Base-by-base conservation (phyloP, 2,797 vertebrate genomes). In the Peromyscus eremicus region DNA sequence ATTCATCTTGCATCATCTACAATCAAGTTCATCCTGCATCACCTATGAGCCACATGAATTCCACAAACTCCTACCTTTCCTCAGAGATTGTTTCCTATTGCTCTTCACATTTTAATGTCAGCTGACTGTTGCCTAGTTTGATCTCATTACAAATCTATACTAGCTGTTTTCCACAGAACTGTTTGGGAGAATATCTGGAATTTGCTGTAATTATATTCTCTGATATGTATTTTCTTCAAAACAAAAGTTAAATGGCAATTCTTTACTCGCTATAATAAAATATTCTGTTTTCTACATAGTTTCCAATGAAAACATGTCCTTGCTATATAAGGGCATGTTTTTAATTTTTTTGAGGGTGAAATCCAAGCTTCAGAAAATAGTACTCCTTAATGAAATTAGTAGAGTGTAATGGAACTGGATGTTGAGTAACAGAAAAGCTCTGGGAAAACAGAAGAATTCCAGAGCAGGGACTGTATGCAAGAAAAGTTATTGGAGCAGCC, bases 41-140 rank as follows among this genome's bases (percentile, higher is more conserved):
- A 79, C 55, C 13, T 46, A 75, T 73, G 85, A 96, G 92, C 94
- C 16, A 73, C 46, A 52, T 93, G 94, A 91, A 88, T 83, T 91
- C 46, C 60, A 95, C 64, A 55, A 81, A 77, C 60, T 68, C 37
- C 62, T 12, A 66, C 27, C 27, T 66, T 55, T 89, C 66, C 91
- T 91, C 75, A 89, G 85, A 79, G 52, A 92, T 91, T 95, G 94
- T 95, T 94, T 94, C 52, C 89, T 32, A 29, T 88, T 91, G 11
- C 73, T 49, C 68, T 89, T 96, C 89, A 86, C 88, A 89, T 86
- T 97, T 94, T 96, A 49, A 83, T 90, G 92, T 85, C 81, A 73
- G 52, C 71, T 96, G 62, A 49, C 76, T 64, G 23, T 57, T 95
- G 75, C 37, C 81, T 91, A 64, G 89, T 85, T 91, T 93, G 10